Percentiles rank a stretch among this genome's conserved stretches.
These are phyloP conservation scores for Rotaria socialis DNA, from an alignment of 2,888 invertebrate genomes.

Conservation along the genomic window DNA sequence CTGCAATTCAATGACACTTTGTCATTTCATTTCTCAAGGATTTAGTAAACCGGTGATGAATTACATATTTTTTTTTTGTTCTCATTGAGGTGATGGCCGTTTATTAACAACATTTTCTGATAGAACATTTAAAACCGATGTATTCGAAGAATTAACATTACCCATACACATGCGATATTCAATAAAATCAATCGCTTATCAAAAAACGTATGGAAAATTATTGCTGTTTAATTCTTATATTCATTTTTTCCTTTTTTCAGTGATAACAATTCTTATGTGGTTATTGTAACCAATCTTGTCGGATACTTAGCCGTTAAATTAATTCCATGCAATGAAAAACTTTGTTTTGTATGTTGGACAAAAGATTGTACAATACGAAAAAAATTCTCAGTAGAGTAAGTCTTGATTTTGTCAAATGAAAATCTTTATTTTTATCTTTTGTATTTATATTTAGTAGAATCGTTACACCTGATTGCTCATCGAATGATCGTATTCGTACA, in stretches of 20 bases:
- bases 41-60: too few relatives aligned
- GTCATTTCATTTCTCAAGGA: too few relatives aligned
- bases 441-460: not conserved
- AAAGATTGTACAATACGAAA: not conserved
- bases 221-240: too few relatives aligned
- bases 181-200: not conserved
- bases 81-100: not conserved
- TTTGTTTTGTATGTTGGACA: not conserved
- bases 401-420: too few relatives aligned
- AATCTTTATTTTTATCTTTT: too few relatives aligned
- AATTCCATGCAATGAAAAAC: not conserved
- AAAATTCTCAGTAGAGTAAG: not conserved
- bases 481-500: not conserved
- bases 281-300: not conserved
- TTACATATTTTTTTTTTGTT: not conserved
- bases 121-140: not conserved
- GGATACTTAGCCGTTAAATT: not conserved
- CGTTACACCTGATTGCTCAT: not conserved
- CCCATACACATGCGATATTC: not conserved
- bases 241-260: not conserved
- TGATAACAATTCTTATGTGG: not conserved
- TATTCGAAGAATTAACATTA: slow-evolving; percentile 9
- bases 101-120: slow-evolving; percentile 26
- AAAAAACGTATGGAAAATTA: not conserved
- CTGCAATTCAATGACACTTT: too few relatives aligned